phyloP scores from a whole-genome alignment of 2,888 invertebrate genomes.

The Drosophila setosimentum region DNA sequence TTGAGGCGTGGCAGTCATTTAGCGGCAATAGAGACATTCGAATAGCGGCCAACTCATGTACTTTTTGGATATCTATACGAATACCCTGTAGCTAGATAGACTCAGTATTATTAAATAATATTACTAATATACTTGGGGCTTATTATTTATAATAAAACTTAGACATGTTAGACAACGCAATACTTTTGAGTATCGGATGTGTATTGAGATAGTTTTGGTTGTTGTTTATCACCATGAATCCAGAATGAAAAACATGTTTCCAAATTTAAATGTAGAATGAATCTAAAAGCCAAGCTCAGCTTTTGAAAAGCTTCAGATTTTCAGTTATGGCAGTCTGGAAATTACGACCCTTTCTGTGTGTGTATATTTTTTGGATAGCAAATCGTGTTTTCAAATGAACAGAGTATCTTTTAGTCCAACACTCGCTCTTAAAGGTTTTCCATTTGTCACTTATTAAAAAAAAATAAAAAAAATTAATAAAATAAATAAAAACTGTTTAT shows the following conservation, averaged over 20 bases:
- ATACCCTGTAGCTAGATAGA: neutral
- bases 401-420: neutral
- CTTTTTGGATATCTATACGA: slow-evolving; percentile 16
- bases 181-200: no score
- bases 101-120: neutral
- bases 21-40: slow-evolving; percentile 41
- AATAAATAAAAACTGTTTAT: slow-evolving; percentile 3
- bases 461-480: neutral
- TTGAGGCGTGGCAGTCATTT: slow-evolving; percentile 54
- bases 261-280: neutral
- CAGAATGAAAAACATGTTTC: neutral
- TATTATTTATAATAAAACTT: neutral
- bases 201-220: no score
- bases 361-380: no score
- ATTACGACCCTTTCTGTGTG: neutral
- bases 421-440: neutral
- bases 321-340: neutral
- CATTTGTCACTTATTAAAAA: neutral
- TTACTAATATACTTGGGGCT: neutral
- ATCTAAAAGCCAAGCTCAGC: neutral
- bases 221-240: neutral
- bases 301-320: neutral
- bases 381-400: neutral
- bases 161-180: no score
- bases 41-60: slow-evolving; percentile 42